Evolutionary conservation across 2,888 invertebrate species (phyloP), one percentile per base, ranked within the genome.

Genomic region (Pseudococcus viburni): DNA sequence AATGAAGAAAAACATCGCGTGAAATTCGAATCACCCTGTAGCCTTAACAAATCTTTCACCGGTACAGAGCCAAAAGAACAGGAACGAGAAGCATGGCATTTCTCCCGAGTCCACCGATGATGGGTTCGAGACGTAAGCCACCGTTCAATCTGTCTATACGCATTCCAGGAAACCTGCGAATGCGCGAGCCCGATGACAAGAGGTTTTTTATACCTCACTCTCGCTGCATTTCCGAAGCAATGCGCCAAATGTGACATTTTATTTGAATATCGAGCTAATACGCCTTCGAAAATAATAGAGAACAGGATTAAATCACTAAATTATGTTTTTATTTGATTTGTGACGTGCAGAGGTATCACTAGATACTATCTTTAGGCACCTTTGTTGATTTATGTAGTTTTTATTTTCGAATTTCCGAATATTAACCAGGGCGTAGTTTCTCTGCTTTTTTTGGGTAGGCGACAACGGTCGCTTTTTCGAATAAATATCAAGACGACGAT

Each of bases 161-260:
- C 80, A 83, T 83, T 83, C 80, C 80, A 83, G 80, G 80, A 83
- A 83, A 83, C 46, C 80, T 83, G 42, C 80, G 46, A 83, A 83
- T 46, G 46, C 80, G 46, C 46, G 42, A 83, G 19, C 80, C 42
- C 46, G 46, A 42, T 46, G 46, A 83, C 46, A 83, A 83, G 80
- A 80, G n/a, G n/a, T 80, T 83, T 83, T 42, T 77, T 11, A 7
- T 8, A 5, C 6, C 64, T 9, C 9, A 22, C 17, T 11, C 64
- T 9, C 9, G 64, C 17, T 11, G 22, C 22, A 73, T 33, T 59
- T 77, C 39, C 15, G 39, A 77, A 39, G 7, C 42, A 19, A 46
- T 5, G 42, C 42, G 80, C 33, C 42, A 83, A 83, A 83, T 19
- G 80, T 39, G 73, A 73, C 80, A 46, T 83, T 83, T 83, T 46